Evolutionary conservation across 1,140 invertebrate genomes (phyloP), one percentile per base, ranked within the genome.

Genomic region (Eulimnadia texana): DNA sequence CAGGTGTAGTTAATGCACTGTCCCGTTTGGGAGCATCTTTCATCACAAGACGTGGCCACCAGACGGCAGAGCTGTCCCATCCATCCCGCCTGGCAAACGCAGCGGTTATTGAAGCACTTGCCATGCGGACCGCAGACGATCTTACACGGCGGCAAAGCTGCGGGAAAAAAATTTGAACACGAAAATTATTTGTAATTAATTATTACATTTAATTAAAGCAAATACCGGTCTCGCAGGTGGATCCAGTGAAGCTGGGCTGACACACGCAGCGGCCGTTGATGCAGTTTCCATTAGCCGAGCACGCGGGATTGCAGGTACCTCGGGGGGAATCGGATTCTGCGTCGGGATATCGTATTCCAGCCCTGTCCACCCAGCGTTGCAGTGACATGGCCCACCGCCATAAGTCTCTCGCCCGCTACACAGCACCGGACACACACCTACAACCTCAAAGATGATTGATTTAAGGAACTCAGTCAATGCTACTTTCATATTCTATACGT

Each of bases 1-100:
- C 95, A 99, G 24, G 90, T 95, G 29, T 94, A 94, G 73, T 98
- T 97, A 70, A 90, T 86, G 74, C 96, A 99, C 72, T 93, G 88
- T 0, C 96, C 95, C 69, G 93, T 90, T 67, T 93, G 89, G n/a
- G 84, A 82, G 71, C 93, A 94, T 58, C 95, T 84, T n/a, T 80
- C 71, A 70, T 93, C 89, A 73, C 92, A 94, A 13, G 88, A 85
- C 63, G 87, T 77, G 22, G 69, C 65, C 20, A 62, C 49, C 68
- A 88, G 84, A 72, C 95, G 90, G 72, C 94, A 98, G 53, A 86
- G 81, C 51, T 85, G 79, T 24, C 93, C 93, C 1, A 84, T 90
- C 91, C 92, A 98, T 58, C 92, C 92, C 24, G 82, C 77, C 60
- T 90, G 82, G 70, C 94, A 98, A 25, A 80, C 75, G 75, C 94